These are phyloP conservation scores for Clarias gariepinus DNA, from an alignment of 2,113 vertebrate species.

Conservation along the genomic window DNA sequence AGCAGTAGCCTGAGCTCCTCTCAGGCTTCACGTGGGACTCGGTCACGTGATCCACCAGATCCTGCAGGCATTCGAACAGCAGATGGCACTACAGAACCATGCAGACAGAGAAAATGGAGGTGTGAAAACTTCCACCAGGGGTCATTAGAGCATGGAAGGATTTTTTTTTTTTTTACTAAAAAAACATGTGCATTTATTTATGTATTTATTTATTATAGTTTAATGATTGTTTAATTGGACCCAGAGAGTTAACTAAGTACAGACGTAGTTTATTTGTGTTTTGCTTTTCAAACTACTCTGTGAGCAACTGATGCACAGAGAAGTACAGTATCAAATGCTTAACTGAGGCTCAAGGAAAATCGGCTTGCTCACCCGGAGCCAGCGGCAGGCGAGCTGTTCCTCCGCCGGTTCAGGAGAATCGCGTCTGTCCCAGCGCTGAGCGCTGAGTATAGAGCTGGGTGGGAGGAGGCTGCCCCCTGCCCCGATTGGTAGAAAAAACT, in stretches of 20 bases:
- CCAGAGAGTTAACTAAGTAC: background rate
- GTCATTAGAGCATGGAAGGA: background rate
- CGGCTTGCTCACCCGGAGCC: constrained; percentile 79
- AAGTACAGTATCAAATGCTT: background rate
- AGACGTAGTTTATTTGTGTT: background rate
- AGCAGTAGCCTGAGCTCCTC: constrained; percentile 93
- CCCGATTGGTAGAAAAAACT: constrained; percentile 84
- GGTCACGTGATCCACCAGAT: constrained; percentile 93
- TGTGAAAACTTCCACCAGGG: background rate
- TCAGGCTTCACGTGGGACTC: constrained; percentile 94
- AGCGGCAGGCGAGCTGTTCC: constrained; percentile 86
- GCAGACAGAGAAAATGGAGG: background rate
- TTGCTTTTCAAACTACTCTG: background rate
- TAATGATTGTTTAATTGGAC: background rate
- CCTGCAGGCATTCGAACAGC: constrained; percentile 90
- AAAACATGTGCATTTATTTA: background rate
- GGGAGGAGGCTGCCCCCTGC: constrained; percentile 77
- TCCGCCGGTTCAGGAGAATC: constrained; percentile 78
- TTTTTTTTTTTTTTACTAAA: background rate
- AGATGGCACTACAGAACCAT: constrained; percentile 82
- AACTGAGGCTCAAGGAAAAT: too few relatives aligned
- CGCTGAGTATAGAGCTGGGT: constrained; percentile 79
- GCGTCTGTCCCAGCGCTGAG: constrained; percentile 77
- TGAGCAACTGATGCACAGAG: background rate
- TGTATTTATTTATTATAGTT: background rate